Evolutionary conservation across 2,888 invertebrate genomes (phyloP).

Genomic region (Spisula solida): DNA sequence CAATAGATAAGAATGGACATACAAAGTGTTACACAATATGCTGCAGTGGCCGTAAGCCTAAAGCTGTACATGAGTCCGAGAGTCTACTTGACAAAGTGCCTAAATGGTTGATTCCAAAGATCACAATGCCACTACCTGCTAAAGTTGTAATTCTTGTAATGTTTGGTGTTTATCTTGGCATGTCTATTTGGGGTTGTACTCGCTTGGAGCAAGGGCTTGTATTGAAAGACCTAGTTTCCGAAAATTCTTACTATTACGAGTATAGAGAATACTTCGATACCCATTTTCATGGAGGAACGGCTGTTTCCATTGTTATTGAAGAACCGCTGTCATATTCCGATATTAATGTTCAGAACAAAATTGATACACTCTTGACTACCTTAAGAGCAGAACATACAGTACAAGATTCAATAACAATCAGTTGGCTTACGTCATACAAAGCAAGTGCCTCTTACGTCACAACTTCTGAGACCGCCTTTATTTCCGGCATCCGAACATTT

Average conservation of each 20-base stretch:
- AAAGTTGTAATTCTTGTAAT: constrained; percentile 72
- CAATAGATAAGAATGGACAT: constrained; percentile 49
- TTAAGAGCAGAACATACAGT: constrained; percentile 40
- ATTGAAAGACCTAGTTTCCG: constrained; percentile 73
- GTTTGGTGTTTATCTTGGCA: constrained; percentile 74
- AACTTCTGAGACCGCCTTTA: constrained; percentile 46
- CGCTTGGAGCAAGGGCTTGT: constrained; percentile 76
- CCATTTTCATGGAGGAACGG: constrained; percentile 66
- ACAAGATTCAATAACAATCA: constrained; percentile 50
- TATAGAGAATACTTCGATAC: constrained; percentile 62
- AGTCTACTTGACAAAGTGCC: constrained; percentile 75
- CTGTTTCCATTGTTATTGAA: constrained; percentile 71
- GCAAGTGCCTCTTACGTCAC: constrained; percentile 32
- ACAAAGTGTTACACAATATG: constrained; percentile 82
- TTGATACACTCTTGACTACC: constrained; percentile 41
- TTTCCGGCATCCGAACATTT: constrained; percentile 45
- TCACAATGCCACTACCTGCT: constrained; percentile 62
- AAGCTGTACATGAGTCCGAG: constrained; percentile 66
- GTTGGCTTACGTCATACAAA: constrained; percentile 56
- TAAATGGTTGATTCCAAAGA: constrained; percentile 63
- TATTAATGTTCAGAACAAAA: constrained; percentile 11
- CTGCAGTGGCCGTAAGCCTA: constrained; percentile 71
- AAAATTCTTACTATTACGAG: constrained; percentile 75
- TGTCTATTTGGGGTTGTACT: constrained; percentile 76
- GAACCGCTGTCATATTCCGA: constrained; percentile 51